Base-by-base conservation (phyloP, 2,797 vertebrate genomes). In the Myripristis murdjan region DNA sequence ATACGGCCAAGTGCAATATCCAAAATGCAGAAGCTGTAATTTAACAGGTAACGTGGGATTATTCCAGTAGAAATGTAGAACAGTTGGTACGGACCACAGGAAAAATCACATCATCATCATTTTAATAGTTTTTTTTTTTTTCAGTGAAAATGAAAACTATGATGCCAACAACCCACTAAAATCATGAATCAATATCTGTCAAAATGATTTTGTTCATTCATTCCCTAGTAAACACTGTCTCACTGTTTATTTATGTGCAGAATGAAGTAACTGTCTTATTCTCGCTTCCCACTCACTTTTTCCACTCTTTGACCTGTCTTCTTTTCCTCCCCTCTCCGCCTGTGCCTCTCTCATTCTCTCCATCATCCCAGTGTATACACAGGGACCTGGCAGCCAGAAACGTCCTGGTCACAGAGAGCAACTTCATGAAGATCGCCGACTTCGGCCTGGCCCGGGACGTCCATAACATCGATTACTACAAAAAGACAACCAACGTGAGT, bases 401-500 rank as follows among this genome's bases (percentile, higher is more conserved):
- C 0, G 98, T 99, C 61, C 94, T 99, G 79, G 98, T 99, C 77
- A 99, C 98, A 0, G 97, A 97, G 60, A 98, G 99, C 90, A 97
- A 96, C 0, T 98, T 99, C 74, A 98, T 99, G 97, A 99, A 99
- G 87, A 99, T 99, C 0, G 98, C 98, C 0, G 98, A 99, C 92
- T 99, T 99, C 0, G 98, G 98, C 59, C 90, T 99, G 92, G 98
- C 98, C 62, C 94, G 98, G 23, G 98, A 97, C 0, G 93, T 99
- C 70, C 97, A 99, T 6, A 96, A 99, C 79, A 98, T 99, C 0
- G 98, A 99, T 88, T 99, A 99, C 94, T 99, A 99, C 91, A 99
- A 99, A 93, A 99, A 99, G 95, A 99, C 97, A 75, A 98, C 98
- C 86, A 99, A 98, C 0, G 98, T 99, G 86, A 98, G 97, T 82